Percentiles rank a stretch among this genome's conserved stretches.
These are phyloP conservation scores for Acropternis orthonyx DNA, from an alignment of 2,797 vertebrate genomes.

Conservation along the genomic window DNA sequence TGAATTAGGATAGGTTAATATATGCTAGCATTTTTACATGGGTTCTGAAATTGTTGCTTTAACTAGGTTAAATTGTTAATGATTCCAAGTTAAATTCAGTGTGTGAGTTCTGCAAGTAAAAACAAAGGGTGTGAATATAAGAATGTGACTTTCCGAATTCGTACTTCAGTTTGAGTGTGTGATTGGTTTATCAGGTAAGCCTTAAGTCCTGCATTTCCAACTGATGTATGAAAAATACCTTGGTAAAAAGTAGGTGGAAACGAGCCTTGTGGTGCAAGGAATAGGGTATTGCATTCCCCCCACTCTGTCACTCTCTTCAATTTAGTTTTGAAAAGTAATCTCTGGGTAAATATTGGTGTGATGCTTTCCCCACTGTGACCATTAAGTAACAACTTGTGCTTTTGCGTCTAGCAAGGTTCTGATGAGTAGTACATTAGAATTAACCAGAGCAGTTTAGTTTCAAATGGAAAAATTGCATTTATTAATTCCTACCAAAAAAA, in stretches of 20 bases:
- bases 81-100: background rate
- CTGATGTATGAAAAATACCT: background rate
- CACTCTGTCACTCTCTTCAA: background rate
- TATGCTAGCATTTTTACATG: background rate
- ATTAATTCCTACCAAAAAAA: background rate
- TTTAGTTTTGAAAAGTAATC: background rate
- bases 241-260: background rate
- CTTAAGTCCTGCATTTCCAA: background rate
- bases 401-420: background rate
- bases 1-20: background rate
- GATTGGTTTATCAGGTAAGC: background rate
- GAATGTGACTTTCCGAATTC: background rate
- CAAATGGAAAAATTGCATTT: background rate
- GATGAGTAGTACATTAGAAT: background rate
- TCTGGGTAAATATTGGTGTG: background rate
- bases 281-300: background rate
- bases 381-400: background rate
- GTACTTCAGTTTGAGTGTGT: background rate
- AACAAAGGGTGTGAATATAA: background rate
- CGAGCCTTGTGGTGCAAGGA: background rate
- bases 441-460: background rate
- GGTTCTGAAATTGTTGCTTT: background rate
- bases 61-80: background rate
- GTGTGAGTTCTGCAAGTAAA: background rate
- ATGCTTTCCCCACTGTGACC: background rate